Base-by-base conservation (phyloP, 30 jellyfish, hydroid and myxozoan genomes). In the Phacellophora camtschatica region DNA sequence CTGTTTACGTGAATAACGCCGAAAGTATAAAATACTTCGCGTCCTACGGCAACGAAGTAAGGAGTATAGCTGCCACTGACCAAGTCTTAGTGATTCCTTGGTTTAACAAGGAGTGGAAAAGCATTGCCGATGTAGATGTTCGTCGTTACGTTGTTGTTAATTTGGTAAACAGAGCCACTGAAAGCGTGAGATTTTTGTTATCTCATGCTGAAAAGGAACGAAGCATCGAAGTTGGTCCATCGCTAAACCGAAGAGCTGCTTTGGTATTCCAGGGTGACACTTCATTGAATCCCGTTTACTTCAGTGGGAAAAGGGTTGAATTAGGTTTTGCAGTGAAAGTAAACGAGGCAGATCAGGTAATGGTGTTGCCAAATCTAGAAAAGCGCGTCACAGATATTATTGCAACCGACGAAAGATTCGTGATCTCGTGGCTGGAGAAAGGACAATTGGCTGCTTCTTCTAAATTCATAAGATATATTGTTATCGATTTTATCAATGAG, bases 291-390 rank as follows among this genome's bases (percentile, higher is more conserved):
- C 74, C 86, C 5, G 86, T 72, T 0, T 10, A 20, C 57, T 72
- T 72, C 12, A 49, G 61, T 12, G 86, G 86, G 5, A 41, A 51
- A 11, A 51, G 86, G 36, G 22, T 55, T 2, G 86, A 72, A 13
- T 48, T 72, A 7, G 86, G 56, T 51, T 53, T 72, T 27, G 74
- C 86, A 19, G 66, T 72, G 18, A 34, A 49, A 32, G 34, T 72
- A 23, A 72, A 72, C 27, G 55, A 72, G 20, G 37, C 16, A 3
- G 19, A 42, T 3, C 2, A 13, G 5, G 72, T 72, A 7, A 28
- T 15, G 30, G 23, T 72, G 22, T 3, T 1, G 22, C 86, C 86
- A n/a, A 72, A 28, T 6, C 12, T 25, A 63, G 48, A 10, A 15
- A 61, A 62, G 22, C 28, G 5, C 22, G 86, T 72, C 35, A 15